phyloP scores from a whole-genome alignment of 2,797 vertebrate species.

The Enteromius anoplus region DNA sequence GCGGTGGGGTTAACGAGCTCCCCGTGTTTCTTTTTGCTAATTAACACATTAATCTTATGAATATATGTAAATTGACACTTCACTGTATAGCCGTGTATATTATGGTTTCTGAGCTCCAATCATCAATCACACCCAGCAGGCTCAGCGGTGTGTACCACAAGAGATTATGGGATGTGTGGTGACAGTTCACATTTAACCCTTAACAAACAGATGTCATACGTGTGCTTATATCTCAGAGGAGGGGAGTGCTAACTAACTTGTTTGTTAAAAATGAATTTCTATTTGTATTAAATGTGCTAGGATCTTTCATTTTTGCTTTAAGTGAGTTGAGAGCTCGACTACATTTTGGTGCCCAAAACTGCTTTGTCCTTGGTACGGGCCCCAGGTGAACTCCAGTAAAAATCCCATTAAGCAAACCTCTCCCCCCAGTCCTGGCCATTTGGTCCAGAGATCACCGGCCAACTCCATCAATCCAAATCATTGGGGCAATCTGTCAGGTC shows the following conservation, averaged over 20 bases:
- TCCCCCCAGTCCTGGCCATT: slow-evolving; percentile 49
- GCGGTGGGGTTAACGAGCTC: slow-evolving; percentile 60
- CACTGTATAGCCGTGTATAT: slow-evolving; percentile 7
- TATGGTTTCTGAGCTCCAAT: slow-evolving; percentile 27
- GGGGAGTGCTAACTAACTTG: slow-evolving; percentile 4
- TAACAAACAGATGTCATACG: slow-evolving; percentile 42
- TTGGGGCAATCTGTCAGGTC: slow-evolving; percentile 57
- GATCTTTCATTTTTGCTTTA: not conserved
- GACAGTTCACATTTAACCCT: slow-evolving; percentile 52
- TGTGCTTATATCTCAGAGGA: slow-evolving; percentile 17
- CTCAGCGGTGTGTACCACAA: slow-evolving; percentile 30
- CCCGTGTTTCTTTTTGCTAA: slow-evolving; percentile 56
- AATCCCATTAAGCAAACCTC: slow-evolving; percentile 58
- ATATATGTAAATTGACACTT: slow-evolving; percentile 54
- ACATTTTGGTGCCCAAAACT: slow-evolving; percentile 8
- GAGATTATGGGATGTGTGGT: slow-evolving; percentile 38
- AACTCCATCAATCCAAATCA: slow-evolving; percentile 63
- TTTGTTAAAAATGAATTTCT: slow-evolving; percentile 8
- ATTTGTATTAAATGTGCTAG: not conserved
- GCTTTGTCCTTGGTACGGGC: slow-evolving; percentile 36
- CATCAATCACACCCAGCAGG: slow-evolving; percentile 47
- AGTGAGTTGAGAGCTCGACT: not conserved
- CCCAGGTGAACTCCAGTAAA: slow-evolving; percentile 51
- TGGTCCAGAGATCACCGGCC: slow-evolving; percentile 47
- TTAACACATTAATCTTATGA: slow-evolving; percentile 62